Evolutionary conservation across 2,113 vertebrate genomes (phyloP), one percentile per base, ranked within the genome.

Genomic region (Lagopus leucura): DNA sequence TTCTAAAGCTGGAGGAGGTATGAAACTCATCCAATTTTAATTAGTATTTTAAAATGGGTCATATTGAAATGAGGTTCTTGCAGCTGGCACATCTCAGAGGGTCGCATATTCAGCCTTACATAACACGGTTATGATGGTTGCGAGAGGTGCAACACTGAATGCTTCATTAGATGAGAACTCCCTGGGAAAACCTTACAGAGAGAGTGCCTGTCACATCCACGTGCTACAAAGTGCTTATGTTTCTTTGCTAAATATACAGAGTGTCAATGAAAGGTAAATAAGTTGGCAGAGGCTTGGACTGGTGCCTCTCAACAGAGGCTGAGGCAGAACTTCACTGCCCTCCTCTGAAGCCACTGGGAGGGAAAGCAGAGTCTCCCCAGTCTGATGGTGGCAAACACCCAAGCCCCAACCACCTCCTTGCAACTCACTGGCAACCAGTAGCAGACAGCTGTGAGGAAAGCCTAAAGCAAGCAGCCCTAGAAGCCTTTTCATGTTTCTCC

Each of bases 11-110:
- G 20, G 32, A 40, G 18, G 64, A 89, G 71, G 88, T 65, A 76
- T 19, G 75, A 95, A 89, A 82, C 50, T 78, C 82, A 92, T 95
- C 25, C 61, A 89, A 17, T 88, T 91, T 96, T 95, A 95, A 95
- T 92, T 90, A 89, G 72, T 57, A 75, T 70, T 91, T 91, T 91
- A 95, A 96, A 54, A 96, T 91, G 74, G 90, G 72, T 83, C 78
- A 73, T 85, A 93, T 91, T 89, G 86, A 94, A 90, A 88, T 91
- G 69, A 69, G 61, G 38, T 67, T 92, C 78, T 92, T 83, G 69
- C 86, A 92, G 48, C 54, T 74, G 73, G 65, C 32, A 76, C 18
- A 48, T 78, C 69, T 93, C 48, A 58, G 66, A 72, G 47, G 38
- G 50, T 6, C 74, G 47, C 25, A 47, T 64, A 66, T 66, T 73